Evolutionary conservation across 2,113 vertebrate genomes (phyloP).

Genomic region (Sphaerodactylus townsendi): DNA sequence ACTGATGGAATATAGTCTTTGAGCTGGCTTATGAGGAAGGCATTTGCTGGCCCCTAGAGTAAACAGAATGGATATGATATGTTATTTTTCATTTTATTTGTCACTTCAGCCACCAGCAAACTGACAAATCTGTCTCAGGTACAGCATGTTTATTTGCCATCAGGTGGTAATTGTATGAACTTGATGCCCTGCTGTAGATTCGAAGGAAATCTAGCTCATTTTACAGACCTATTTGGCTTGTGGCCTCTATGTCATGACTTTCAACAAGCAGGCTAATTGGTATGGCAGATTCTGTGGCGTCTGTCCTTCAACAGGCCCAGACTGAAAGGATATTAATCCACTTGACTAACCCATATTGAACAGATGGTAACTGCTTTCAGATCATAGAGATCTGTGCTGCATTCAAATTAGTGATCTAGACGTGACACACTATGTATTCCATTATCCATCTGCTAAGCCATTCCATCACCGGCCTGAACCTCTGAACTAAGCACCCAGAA

Average conservation of each 20-base stretch:
- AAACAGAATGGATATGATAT: background rate
- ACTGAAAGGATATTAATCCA: conserved; percentile 4
- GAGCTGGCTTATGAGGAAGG: background rate
- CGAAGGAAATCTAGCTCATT: background rate
- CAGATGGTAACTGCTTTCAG: conserved; percentile 18
- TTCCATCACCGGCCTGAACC: background rate
- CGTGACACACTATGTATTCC: background rate
- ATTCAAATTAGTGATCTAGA: background rate
- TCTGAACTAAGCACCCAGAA: background rate
- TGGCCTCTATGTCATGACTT: background rate
- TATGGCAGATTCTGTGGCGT: background rate
- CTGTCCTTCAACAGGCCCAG: background rate
- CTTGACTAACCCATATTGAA: conserved; percentile 1
- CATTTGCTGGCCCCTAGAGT: background rate
- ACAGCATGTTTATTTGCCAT: background rate
- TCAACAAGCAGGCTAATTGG: background rate
- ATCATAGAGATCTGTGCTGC: background rate
- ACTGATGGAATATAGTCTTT: background rate
- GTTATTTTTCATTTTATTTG: background rate
- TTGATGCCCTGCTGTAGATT: background rate
- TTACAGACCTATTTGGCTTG: background rate
- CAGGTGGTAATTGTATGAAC: background rate
- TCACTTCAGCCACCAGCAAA: background rate
- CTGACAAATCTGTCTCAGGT: background rate
- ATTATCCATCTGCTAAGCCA: conserved; percentile 6